phyloP scores from a whole-genome alignment of 1,140 invertebrate species.

The Pinna nobilis region DNA sequence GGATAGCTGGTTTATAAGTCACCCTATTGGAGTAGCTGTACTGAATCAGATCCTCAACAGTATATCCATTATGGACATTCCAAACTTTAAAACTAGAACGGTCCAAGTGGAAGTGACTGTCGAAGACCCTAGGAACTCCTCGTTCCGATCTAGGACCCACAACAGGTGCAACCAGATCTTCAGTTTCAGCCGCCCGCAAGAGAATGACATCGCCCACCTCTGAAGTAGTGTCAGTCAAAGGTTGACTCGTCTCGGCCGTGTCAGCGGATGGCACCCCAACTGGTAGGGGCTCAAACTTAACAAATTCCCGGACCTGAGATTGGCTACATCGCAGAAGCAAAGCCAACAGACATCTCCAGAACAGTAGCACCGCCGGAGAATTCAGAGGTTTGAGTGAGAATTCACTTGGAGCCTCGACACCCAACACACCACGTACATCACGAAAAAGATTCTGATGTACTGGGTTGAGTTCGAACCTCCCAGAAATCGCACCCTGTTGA shows the following conservation, averaged over 20 bases:
- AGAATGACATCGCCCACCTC: too few relatives aligned
- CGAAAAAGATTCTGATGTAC: too few relatives aligned
- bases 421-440: too few relatives aligned
- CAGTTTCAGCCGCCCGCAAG: background rate
- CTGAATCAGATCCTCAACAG: constrained; percentile 3
- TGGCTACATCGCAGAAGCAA: background rate
- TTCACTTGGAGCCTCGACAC: too few relatives aligned
- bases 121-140: constrained; percentile 14
- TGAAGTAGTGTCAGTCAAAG: background rate
- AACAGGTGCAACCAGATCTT: too few relatives aligned
- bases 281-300: too few relatives aligned
- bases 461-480: too few relatives aligned
- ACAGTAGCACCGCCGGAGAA: background rate
- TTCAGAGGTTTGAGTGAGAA: constrained; percentile 3
- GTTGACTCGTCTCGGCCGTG: background rate
- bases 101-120: constrained; percentile 30
- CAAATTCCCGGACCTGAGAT: too few relatives aligned
- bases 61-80: background rate
- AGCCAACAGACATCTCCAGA: constrained; percentile 1
- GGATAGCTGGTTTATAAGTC: background rate
- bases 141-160: too few relatives aligned
- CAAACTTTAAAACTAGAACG: constrained; percentile 13
- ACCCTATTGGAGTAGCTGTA: background rate
- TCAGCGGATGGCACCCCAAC: background rate
- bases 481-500: too few relatives aligned